Evolutionary conservation across 2,888 invertebrate species (phyloP).

Genomic region (Patella caerulea): DNA sequence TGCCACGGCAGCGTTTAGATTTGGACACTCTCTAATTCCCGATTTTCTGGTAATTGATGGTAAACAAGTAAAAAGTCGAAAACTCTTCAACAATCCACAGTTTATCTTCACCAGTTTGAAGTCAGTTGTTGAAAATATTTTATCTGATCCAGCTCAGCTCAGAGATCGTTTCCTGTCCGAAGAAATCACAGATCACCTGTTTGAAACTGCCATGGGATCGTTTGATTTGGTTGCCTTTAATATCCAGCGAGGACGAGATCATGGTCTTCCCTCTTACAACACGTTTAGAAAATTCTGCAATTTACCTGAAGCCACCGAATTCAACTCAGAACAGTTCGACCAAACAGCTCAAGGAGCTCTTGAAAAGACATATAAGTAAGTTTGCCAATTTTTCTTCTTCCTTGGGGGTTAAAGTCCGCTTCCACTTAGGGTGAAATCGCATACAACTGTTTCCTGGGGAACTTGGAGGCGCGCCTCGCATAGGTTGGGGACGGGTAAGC

Average conservation of each 20-base stretch:
- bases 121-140: neutral
- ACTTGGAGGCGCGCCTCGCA: too few species aligned
- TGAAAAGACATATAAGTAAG: too few species aligned
- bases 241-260: slow-evolving; percentile 4
- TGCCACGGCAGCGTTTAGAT: neutral
- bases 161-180: neutral
- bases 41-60: neutral
- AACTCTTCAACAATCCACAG: neutral
- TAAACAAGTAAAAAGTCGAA: neutral
- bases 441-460: too few species aligned
- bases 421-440: too few species aligned
- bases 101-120: neutral
- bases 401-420: too few species aligned
- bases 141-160: neutral
- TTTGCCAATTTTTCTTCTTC: too few species aligned
- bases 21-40: neutral
- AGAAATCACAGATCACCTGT: slow-evolving; percentile 3
- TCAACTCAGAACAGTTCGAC: too few species aligned
- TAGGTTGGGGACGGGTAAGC: too few species aligned
- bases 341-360: too few species aligned
- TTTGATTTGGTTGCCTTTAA: slow-evolving; percentile 5
- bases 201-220: neutral
- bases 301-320: too few species aligned
- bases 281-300: neutral
- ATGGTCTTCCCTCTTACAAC: neutral